These are phyloP conservation scores for Sciurus niger DNA, from an alignment of 2,113 vertebrate species.

Conservation along the genomic window DNA sequence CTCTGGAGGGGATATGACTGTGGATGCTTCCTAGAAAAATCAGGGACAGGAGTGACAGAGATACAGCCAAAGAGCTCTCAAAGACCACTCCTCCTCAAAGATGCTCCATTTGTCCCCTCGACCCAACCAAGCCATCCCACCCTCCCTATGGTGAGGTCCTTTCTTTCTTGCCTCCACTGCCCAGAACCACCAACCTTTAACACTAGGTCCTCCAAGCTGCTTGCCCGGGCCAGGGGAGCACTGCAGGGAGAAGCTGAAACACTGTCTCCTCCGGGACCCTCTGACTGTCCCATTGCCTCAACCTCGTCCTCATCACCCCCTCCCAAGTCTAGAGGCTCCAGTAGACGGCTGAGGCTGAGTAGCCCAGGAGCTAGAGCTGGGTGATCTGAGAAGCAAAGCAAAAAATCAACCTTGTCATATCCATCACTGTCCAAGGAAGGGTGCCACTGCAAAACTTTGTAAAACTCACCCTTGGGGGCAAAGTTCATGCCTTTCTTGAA, in stretches of 20 bases:
- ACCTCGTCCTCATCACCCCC: slow-evolving; percentile 85
- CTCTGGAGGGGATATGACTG: slow-evolving; percentile 64
- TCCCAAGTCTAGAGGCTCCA: slow-evolving; percentile 90
- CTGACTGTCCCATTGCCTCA: slow-evolving; percentile 72
- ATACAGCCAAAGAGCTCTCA: background rate
- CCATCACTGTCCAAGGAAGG: background rate
- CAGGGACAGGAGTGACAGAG: background rate
- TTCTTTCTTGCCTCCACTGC: background rate
- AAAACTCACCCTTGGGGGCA: slow-evolving; percentile 88
- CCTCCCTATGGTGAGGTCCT: background rate
- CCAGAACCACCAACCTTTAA: slow-evolving; percentile 88
- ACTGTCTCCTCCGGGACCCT: background rate
- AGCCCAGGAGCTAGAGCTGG: slow-evolving; percentile 83
- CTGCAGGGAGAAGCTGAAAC: slow-evolving; percentile 3
- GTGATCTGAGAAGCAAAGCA: slow-evolving; percentile 39
- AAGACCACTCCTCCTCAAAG: background rate
- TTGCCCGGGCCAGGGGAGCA: slow-evolving; percentile 87
- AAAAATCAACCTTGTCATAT: background rate
- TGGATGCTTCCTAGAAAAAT: slow-evolving; percentile 73
- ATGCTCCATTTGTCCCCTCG: background rate
- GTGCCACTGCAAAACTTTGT: background rate
- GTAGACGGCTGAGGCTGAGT: slow-evolving; percentile 91
- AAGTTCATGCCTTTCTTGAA: slow-evolving; percentile 94
- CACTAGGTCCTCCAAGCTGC: slow-evolving; percentile 94
- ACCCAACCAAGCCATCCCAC: background rate